Evolutionary conservation across 1,140 invertebrate genomes (phyloP).

Genomic region (Drosophila pandora): DNA sequence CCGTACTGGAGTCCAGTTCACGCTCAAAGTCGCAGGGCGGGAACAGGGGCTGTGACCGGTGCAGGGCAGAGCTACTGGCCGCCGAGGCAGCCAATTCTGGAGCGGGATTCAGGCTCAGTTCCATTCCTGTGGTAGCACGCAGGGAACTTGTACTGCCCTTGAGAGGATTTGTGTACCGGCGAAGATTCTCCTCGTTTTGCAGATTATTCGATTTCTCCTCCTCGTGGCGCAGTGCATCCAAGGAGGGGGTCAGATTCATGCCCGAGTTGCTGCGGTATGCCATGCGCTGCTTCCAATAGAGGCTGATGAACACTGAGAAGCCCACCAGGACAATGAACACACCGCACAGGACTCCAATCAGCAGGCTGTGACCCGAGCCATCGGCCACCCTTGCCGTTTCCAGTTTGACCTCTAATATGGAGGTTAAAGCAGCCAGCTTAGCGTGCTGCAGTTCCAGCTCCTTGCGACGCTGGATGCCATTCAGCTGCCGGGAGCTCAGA

Average conservation of each 20-base stretch:
- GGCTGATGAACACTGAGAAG: slow-evolving; percentile 80
- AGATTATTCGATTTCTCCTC: slow-evolving; percentile 95
- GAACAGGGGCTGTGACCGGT: slow-evolving; percentile 86
- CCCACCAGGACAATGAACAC: slow-evolving; percentile 83
- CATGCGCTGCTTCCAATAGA: slow-evolving; percentile 85
- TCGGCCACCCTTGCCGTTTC: slow-evolving; percentile 79
- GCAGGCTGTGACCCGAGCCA: slow-evolving; percentile 75
- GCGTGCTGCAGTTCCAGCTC: slow-evolving; percentile 84
- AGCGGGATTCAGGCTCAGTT: slow-evolving; percentile 85
- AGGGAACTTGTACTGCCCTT: slow-evolving; percentile 83
- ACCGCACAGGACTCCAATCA: slow-evolving; percentile 85
- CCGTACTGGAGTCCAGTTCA: slow-evolving; percentile 67
- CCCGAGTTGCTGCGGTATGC: slow-evolving; percentile 85
- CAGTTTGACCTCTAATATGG: slow-evolving; percentile 91
- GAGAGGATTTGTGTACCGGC: slow-evolving; percentile 86
- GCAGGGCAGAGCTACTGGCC: slow-evolving; percentile 86
- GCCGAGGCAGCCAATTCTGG: slow-evolving; percentile 82
- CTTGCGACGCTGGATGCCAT: slow-evolving; percentile 62
- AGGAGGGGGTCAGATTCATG: slow-evolving; percentile 85
- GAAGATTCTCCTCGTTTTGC: slow-evolving; percentile 94
- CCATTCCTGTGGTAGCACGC: slow-evolving; percentile 79
- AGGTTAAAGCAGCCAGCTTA: slow-evolving; percentile 87
- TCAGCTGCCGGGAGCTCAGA: slow-evolving; percentile 87
- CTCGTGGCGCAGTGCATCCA: slow-evolving; percentile 87
- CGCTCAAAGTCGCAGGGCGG: slow-evolving; percentile 84